These are phyloP conservation scores for Chinchilla lanigera DNA, from an alignment of 2,113 vertebrate species.

Conservation along the genomic window DNA sequence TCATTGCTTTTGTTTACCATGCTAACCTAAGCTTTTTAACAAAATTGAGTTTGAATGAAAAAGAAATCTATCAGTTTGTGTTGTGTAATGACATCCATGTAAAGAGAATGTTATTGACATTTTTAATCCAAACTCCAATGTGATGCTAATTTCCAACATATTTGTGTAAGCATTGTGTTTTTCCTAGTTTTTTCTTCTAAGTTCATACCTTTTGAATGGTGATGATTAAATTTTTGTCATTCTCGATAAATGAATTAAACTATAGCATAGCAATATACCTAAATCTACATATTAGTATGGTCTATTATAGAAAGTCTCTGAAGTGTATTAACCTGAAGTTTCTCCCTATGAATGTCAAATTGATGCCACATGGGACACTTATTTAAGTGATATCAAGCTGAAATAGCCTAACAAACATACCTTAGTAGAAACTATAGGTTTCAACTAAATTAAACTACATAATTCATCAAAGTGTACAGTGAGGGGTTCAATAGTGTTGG, in stretches of 20 bases:
- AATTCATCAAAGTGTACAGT: background rate
- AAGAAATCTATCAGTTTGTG: background rate
- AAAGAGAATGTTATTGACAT: background rate
- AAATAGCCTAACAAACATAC: slow-evolving; percentile 16
- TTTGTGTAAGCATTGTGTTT: background rate
- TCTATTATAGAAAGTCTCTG: background rate
- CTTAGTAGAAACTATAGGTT: background rate
- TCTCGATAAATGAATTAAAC: background rate
- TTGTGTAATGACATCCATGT: background rate
- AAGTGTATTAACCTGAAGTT: background rate
- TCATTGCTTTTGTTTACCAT: background rate
- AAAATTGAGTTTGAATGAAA: background rate
- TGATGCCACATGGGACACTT: background rate
- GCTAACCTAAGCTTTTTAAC: background rate
- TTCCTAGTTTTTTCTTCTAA: background rate
- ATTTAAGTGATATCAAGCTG: background rate
- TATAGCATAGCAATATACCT: background rate
- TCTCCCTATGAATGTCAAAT: background rate
- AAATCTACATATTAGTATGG: background rate
- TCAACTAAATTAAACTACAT: slow-evolving; percentile 11
- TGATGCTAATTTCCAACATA: background rate
- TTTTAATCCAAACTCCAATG: background rate
- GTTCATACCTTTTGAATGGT: background rate
- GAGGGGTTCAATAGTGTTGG: background rate
- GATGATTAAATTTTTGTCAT: background rate